Evolutionary conservation across 2,113 vertebrate genomes (phyloP), one percentile per base, ranked within the genome.

Genomic region (Boleophthalmus pectinirostris): DNA sequence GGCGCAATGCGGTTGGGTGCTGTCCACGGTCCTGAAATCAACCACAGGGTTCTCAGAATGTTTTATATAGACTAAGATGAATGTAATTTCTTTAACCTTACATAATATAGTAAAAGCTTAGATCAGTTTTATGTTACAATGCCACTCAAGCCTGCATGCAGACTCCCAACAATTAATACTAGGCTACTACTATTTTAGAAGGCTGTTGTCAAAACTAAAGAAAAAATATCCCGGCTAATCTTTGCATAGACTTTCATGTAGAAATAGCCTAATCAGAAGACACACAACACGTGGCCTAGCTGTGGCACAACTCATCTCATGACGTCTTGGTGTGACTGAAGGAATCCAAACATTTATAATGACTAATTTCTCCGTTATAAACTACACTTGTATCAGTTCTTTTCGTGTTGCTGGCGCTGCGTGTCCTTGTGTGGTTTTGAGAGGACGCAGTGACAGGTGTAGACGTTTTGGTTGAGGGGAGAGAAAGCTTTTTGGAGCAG

Each of bases 1-100:
- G 82, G 80, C 66, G 65, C 64, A 1, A n/a, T 53, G 24, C 3
- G 14, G 24, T 4, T 38, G 12, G 9, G 46, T 43, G 45, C 78
- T 89, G 24, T 82, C 85, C 78, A 11, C 75, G 82, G 88, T 88
- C 23, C 85, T 87, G 79, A 86, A 77, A 63, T 43, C 65, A 57
- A 1, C n/a, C 10, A 23, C 14, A 25, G 65, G 43, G 21, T 45
- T 21, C 43, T 24, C 15, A 66, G 4, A 25, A 25, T 57, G n/a
- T 58, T 43, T n/a, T 64, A 38, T 43, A n/a, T 8, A 7, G 25
- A 8, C 5, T 29, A 60, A 29, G 16, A 3, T 29, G 3, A 58
- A 61, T 61, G 16, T 5, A 13, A 24, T 29, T 16, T 9, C 5
- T n/a, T 33, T 29, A 25, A 25, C 16, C 25, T 33, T 58, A 58